These are phyloP conservation scores for Napeogenes inachia DNA, from an alignment of 2,888 invertebrate species.

Conservation along the genomic window DNA sequence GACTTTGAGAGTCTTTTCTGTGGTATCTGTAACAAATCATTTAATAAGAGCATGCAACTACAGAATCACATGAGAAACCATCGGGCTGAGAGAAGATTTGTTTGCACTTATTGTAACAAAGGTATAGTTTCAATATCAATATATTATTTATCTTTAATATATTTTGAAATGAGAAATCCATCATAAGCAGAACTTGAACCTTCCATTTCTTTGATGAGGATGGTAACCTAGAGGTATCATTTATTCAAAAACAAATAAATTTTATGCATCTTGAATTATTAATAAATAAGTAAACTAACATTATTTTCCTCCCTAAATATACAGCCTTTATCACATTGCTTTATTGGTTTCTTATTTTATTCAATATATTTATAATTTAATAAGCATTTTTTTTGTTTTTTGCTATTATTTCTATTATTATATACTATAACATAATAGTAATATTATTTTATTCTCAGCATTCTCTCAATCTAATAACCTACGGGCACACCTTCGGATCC, in stretches of 20 bases:
- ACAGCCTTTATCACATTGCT: too few species aligned
- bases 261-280: too few species aligned
- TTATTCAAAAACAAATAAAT: too few species aligned
- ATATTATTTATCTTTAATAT: background rate
- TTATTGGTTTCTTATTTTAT: too few species aligned
- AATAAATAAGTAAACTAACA: too few species aligned
- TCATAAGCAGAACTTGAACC: too few species aligned
- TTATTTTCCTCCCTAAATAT: too few species aligned
- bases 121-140: constrained; percentile 40
- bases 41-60: constrained; percentile 67
- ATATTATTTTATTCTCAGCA: constrained; percentile 45
- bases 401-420: constrained; percentile 2
- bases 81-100: constrained; percentile 70
- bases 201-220: too few species aligned
- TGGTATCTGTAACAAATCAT: constrained; percentile 70
- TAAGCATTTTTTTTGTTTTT: too few species aligned
- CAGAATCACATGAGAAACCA: constrained; percentile 73
- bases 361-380: too few species aligned
- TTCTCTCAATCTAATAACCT: constrained; percentile 74
- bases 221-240: too few species aligned
- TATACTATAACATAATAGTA: background rate
- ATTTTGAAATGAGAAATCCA: background rate
- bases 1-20: constrained; percentile 57
- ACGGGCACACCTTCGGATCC: constrained; percentile 71
- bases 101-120: constrained; percentile 74